Conservation (phyloP, 2,888 invertebrate genomes). For the Agrilus cyanescens region DNA sequence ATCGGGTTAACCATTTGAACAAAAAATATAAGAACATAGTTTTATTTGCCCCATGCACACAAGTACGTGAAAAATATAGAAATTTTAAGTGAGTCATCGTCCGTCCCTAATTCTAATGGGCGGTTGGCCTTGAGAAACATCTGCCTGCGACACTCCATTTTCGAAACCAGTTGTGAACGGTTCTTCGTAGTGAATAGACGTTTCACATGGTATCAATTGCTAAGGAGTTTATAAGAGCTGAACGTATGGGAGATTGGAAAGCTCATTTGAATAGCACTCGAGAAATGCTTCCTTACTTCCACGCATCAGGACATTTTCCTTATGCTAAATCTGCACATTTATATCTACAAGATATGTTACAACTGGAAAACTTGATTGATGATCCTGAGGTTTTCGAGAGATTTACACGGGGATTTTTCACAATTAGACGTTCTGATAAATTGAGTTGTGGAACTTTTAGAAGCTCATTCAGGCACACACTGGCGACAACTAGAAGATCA, state of each 20-base stretch:
- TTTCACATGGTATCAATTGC: slow-evolving; percentile 27
- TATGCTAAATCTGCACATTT: slow-evolving; percentile 24
- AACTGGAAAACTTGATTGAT: slow-evolving; percentile 21
- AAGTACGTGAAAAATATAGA: too few species aligned
- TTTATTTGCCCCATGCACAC: too few species aligned
- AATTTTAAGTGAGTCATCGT: too few species aligned
- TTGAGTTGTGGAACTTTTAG: slow-evolving; percentile 29
- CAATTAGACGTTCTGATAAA: slow-evolving; percentile 28
- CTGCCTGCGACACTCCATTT: too few species aligned
- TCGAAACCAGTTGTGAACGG: too few species aligned
- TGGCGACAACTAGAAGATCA: too few species aligned
- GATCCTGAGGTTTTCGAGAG: slow-evolving; percentile 20
- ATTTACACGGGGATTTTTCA: slow-evolving; percentile 27
- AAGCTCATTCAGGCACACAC: too few species aligned
- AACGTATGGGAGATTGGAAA: slow-evolving; percentile 30
- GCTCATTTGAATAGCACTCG: slow-evolving; percentile 26
- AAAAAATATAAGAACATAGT: too few species aligned
- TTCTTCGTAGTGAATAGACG: too few species aligned
- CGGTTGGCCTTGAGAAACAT: too few species aligned
- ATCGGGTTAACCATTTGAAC: too few species aligned
- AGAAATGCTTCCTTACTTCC: slow-evolving; percentile 29
- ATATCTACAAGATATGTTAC: slow-evolving; percentile 24
- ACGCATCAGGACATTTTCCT: slow-evolving; percentile 20
- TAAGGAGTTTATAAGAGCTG: slow-evolving; percentile 30
- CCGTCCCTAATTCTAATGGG: too few species aligned